A percentile compares a stretch with the other conserved stretches of the same genome.
These are phyloP conservation scores for Mesocentrotus franciscanus DNA, from an alignment of 53 echinoderm and acorn worm species.

Conservation along the genomic window DNA sequence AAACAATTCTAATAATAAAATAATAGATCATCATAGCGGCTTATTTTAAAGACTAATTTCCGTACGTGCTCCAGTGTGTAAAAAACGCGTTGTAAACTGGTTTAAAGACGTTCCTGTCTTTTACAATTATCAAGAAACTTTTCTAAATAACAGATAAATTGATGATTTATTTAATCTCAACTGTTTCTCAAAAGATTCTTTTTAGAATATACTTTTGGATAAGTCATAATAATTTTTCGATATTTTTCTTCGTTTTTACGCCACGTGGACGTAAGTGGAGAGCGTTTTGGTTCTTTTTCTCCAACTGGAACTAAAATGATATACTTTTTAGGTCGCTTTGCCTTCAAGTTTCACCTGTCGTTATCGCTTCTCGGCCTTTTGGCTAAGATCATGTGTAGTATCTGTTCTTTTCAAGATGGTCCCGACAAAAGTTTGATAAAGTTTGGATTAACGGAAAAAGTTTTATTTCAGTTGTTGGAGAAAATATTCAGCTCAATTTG, in stretches of 20 bases:
- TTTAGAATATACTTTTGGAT: not conserved
- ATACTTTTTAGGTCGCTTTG: not conserved
- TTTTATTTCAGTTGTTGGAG: too few relatives aligned
- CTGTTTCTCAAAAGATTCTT: not conserved
- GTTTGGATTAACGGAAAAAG: too few relatives aligned
- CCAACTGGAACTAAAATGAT: not conserved
- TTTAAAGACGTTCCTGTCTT: not conserved
- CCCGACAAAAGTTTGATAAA: too few relatives aligned
- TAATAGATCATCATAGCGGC: not conserved
- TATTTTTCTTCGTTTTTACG: not conserved
- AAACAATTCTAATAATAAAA: not conserved
- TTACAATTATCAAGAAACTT: not conserved
- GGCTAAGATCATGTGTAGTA: slow-evolving; percentile 91
- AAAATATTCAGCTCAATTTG: too few relatives aligned
- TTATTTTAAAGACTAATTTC: slow-evolving; percentile 15
- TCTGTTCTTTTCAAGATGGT: slow-evolving; percentile 92
- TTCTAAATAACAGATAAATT: not conserved
- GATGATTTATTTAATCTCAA: too few relatives aligned
- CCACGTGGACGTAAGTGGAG: not conserved
- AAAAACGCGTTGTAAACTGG: not conserved
- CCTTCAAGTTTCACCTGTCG: not conserved
- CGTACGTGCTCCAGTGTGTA: not conserved
- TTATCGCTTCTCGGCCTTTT: slow-evolving; percentile 87
- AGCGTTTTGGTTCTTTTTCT: not conserved
- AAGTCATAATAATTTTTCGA: not conserved